Evolutionary conservation across 2,113 vertebrate species (phyloP).

Genomic region (Rhegmatorhina hoffmannsi): DNA sequence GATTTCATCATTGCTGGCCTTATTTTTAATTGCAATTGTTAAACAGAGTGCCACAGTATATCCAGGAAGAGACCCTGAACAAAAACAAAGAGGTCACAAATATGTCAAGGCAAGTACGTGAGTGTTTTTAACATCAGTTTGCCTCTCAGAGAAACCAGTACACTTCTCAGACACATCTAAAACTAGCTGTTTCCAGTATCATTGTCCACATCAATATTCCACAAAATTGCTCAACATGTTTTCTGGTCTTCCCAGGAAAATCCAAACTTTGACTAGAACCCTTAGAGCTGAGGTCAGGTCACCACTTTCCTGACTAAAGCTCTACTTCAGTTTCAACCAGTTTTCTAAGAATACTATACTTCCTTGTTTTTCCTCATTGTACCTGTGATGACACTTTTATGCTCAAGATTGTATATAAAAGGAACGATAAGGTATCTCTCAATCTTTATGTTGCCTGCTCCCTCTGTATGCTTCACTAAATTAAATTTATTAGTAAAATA

Average conservation of each 20-base stretch:
- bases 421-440: background rate
- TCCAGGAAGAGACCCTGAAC: slow-evolving; percentile 88
- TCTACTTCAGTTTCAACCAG: background rate
- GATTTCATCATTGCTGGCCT: slow-evolving; percentile 93
- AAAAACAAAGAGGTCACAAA: background rate
- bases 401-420: background rate
- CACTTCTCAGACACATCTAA: background rate
- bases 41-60: slow-evolving; percentile 85
- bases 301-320: background rate
- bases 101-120: background rate
- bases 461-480: background rate
- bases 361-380: background rate
- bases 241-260: background rate
- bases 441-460: background rate
- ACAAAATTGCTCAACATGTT: background rate
- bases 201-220: background rate
- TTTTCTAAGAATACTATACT: background rate
- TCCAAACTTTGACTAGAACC: background rate
- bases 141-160: background rate
- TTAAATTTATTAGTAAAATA: background rate
- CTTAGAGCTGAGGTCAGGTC: background rate
- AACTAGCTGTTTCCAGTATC: background rate
- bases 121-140: background rate
- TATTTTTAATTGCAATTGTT: slow-evolving; percentile 94
- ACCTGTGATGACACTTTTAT: background rate